Conservation (phyloP, 2,113 vertebrate species). For the Thomomys bottae region DNA sequence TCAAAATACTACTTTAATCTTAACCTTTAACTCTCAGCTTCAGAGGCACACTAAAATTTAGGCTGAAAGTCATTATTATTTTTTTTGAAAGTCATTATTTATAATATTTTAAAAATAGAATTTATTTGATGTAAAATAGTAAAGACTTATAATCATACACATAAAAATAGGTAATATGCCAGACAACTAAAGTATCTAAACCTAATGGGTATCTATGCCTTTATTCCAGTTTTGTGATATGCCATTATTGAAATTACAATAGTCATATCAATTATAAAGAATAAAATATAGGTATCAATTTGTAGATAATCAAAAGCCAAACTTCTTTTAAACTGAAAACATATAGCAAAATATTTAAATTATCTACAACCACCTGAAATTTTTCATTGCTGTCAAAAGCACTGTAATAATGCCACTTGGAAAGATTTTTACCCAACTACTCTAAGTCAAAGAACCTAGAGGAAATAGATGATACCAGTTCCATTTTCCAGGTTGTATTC, state of each 20-base stretch:
- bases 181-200: conserved; percentile 51
- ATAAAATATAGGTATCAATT: conserved; percentile 30
- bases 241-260: conserved; percentile 28
- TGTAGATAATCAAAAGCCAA: conserved; percentile 46
- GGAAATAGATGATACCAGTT: conserved; percentile 88
- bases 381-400: conserved; percentile 45
- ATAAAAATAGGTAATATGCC: conserved; percentile 49
- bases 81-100: conserved; percentile 4
- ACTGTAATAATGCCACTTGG: conserved; percentile 49
- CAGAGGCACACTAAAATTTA: neutral
- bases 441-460: conserved; percentile 73
- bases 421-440: conserved; percentile 48
- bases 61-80: conserved; percentile 6
- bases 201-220: conserved; percentile 46
- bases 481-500: conserved; percentile 87
- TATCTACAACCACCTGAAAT: conserved; percentile 31
- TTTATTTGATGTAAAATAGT: neutral
- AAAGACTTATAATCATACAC: conserved; percentile 10
- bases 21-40: conserved; percentile 22
- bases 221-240: conserved; percentile 56
- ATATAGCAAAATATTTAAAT: conserved; percentile 50
- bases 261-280: conserved; percentile 48
- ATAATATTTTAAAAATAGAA: conserved; percentile 29
- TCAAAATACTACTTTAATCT: conserved; percentile 35
- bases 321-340: conserved; percentile 59